Evolutionary conservation across 2,113 vertebrate species (phyloP), one percentile per base, ranked within the genome.

Genomic region (Ailuropoda melanoleuca): DNA sequence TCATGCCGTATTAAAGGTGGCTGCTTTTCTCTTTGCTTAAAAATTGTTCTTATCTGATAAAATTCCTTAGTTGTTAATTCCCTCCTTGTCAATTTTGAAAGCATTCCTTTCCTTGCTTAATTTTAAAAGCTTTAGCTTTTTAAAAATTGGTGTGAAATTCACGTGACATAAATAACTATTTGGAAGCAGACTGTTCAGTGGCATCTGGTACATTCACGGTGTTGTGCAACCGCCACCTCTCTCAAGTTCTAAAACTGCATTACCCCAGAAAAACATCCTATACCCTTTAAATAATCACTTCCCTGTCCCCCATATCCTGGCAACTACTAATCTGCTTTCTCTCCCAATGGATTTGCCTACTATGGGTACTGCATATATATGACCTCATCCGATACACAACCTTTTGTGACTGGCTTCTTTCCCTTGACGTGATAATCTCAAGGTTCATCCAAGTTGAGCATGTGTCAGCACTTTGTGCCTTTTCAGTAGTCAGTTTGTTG

Each of bases 21-120:
- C 11, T 68, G 10, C 29, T 58, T 72, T 68, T 77, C 46, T 81
- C 29, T 82, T 75, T 58, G 9, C 50, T 24, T 15, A 37, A n/a
- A 83, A 39, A 39, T 43, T 43, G 17, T 60, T 60, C 23, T 77
- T 53, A 56, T 8, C 23, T 75, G 39, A n/a, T 88, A 50, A 78
- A 93, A 62, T 64, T 72, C 56, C 48, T 23, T 75, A 34, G 62
- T 64, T 34, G 62, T 64, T 37, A 70, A 37, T 21, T 37, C 26
- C 39, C 84, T 62, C 31, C 90, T 58, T 72, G 66, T 93, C 58
- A 46, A 39, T 48, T 96, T 95, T 93, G 34, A 46, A 97, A 64
- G 29, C 5, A 64, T 31, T 64, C 29, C 13, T 64, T 64, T 64
- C 62, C 62, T 64, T 29, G 23, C 8, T 60, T 60, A 60, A 26